Percentiles rank a stretch among this genome's conserved stretches.
Conservation (phyloP, 2,113 vertebrate species). For the Sylvietta virens region DNA sequence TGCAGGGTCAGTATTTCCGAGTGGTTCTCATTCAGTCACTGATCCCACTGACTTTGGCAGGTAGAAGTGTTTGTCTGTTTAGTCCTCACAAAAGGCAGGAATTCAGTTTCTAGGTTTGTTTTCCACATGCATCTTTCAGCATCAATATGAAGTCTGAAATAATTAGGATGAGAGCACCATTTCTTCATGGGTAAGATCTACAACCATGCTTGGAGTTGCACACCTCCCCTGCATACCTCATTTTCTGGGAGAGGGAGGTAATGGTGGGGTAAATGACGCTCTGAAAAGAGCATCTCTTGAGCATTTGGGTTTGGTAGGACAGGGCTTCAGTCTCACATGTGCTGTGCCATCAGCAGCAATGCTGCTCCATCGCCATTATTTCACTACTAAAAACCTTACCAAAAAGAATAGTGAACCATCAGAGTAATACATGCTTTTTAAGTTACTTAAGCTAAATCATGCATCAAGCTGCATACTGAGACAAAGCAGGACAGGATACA, state of each 20-base stretch:
- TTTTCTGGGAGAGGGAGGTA: neutral
- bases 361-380: neutral
- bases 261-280: neutral
- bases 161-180: neutral
- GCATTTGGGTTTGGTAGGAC: neutral
- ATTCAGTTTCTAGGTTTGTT: neutral
- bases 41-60: neutral
- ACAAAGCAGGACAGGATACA: neutral
- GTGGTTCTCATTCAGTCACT: neutral
- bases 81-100: neutral
- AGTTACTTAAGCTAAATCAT: neutral
- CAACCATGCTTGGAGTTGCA: neutral
- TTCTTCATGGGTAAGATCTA: neutral
- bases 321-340: neutral
- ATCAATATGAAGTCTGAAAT: neutral
- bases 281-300: neutral
- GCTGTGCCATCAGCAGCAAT: neutral
- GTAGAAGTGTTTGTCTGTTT: neutral
- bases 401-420: neutral
- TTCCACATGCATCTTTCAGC: neutral
- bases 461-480: neutral
- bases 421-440: neutral
- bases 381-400: neutral
- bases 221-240: neutral
- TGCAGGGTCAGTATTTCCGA: neutral